phyloP scores from a whole-genome alignment of 2,113 vertebrate species.

The Tor tambroides region DNA sequence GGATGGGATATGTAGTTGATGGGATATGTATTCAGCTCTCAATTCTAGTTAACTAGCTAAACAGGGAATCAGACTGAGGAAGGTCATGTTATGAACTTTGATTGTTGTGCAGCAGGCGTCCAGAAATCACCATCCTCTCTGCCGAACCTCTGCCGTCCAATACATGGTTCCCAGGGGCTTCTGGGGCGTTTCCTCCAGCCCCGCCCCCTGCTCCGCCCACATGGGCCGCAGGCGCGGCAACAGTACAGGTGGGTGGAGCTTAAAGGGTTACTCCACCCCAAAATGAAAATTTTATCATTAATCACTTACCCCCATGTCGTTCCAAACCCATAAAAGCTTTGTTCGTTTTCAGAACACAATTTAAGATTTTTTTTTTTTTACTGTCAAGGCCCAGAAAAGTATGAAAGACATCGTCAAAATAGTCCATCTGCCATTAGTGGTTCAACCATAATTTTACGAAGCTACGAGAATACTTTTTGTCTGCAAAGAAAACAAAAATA shows the following conservation, averaged over 20 bases:
- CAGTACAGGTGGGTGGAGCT: slow-evolving; percentile 79
- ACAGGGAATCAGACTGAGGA: background rate
- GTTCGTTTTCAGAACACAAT: too few relatives aligned
- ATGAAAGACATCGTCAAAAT: too few relatives aligned
- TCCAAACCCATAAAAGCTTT: too few relatives aligned
- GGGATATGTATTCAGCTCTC: background rate
- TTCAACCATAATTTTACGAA: too few relatives aligned
- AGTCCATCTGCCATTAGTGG: too few relatives aligned
- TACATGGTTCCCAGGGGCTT: slow-evolving; percentile 87
- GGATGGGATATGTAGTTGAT: background rate
- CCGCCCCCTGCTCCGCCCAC: slow-evolving; percentile 81
- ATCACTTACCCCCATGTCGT: too few relatives aligned
- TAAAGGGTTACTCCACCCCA: too few relatives aligned
- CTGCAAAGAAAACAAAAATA: too few relatives aligned
- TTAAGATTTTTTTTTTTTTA: too few relatives aligned
- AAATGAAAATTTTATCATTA: too few relatives aligned
- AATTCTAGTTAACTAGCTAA: background rate
- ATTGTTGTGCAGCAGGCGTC: slow-evolving; percentile 76
- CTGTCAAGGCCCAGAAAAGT: too few relatives aligned
- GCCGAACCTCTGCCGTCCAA: slow-evolving; percentile 87
- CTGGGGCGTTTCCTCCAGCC: slow-evolving; percentile 76
- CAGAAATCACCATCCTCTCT: slow-evolving; percentile 95
- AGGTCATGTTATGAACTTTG: background rate
- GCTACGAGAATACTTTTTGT: too few relatives aligned
- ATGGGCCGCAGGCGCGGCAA: slow-evolving; percentile 85